A percentile compares a stretch with the other conserved stretches of the same genome.
phyloP scores from a whole-genome alignment of 2,113 vertebrate species.

The Gymnogyps californianus region DNA sequence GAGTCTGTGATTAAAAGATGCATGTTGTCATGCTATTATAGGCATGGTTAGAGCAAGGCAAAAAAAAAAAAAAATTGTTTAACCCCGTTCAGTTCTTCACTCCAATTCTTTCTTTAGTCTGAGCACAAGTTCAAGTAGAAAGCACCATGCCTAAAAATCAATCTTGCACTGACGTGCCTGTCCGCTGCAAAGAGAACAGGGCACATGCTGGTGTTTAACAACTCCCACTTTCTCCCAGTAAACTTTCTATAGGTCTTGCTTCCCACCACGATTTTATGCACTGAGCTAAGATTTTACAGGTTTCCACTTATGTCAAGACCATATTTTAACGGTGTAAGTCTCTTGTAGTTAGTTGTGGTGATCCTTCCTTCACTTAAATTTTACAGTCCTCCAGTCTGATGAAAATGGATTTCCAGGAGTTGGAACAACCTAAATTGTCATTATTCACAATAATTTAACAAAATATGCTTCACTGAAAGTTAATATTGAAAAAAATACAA shows the following conservation, averaged over 20 bases:
- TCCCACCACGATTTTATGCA: neutral
- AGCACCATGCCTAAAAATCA: neutral
- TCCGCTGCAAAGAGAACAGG: neutral
- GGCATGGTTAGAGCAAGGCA: neutral
- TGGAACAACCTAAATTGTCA: neutral
- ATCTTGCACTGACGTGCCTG: rapidly evolving
- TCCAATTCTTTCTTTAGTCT: neutral
- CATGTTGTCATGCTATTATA: neutral
- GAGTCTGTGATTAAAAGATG: neutral
- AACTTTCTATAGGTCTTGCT: neutral
- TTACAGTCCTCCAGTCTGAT: neutral
- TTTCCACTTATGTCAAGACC: neutral
- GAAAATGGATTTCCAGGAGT: neutral
- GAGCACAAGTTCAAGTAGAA: neutral
- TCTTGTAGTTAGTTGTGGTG: neutral
- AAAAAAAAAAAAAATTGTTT: neutral
- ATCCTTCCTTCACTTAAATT: neutral
- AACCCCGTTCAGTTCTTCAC: neutral
- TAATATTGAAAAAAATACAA: neutral
- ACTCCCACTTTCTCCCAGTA: neutral
- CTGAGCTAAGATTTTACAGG: neutral
- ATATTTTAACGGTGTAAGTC: neutral
- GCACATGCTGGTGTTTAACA: neutral
- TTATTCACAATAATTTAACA: neutral
- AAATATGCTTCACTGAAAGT: neutral